Conservation (phyloP, 2,797 vertebrate genomes). For the Distichodus sexfasciatus region DNA sequence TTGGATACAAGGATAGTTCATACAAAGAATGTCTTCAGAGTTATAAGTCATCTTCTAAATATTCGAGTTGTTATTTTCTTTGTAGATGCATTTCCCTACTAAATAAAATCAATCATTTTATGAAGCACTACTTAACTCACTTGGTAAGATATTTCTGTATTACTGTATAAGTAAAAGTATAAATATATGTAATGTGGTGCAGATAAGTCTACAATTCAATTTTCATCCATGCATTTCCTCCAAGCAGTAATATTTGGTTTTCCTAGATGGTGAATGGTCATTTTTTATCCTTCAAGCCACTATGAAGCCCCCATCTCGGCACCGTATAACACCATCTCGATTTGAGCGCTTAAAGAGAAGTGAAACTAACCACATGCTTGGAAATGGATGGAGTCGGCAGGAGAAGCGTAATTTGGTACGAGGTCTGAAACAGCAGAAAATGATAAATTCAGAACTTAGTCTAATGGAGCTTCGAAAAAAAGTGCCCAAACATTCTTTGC, state of each 20-base stretch:
- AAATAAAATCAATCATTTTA: no score
- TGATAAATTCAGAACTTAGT: slow-evolving; percentile 43
- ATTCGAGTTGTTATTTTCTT: no score
- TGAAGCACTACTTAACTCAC: no score
- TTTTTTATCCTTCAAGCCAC: background rate
- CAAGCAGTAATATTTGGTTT: background rate
- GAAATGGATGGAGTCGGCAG: slow-evolving; percentile 36
- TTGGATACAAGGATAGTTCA: no score
- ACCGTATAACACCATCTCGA: slow-evolving; percentile 39
- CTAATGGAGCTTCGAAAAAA: slow-evolving; percentile 37
- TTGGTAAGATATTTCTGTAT: no score
- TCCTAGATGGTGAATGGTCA: background rate
- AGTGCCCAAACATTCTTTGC: slow-evolving; percentile 49
- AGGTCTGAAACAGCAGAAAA: slow-evolving; percentile 46
- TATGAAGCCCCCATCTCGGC: slow-evolving; percentile 64
- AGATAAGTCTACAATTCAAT: no score
- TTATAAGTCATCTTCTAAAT: no score
- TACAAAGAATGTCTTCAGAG: no score
- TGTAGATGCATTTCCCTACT: no score
- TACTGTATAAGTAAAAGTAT: no score
- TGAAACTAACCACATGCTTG: background rate
- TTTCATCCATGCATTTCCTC: no score
- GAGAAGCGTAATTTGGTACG: slow-evolving; percentile 51
- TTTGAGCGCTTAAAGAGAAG: background rate
- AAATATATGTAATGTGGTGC: no score